These are phyloP conservation scores for Cladopsammia gracilis DNA, from an alignment of 64 coral and sea anemone genomes.

Conservation along the genomic window DNA sequence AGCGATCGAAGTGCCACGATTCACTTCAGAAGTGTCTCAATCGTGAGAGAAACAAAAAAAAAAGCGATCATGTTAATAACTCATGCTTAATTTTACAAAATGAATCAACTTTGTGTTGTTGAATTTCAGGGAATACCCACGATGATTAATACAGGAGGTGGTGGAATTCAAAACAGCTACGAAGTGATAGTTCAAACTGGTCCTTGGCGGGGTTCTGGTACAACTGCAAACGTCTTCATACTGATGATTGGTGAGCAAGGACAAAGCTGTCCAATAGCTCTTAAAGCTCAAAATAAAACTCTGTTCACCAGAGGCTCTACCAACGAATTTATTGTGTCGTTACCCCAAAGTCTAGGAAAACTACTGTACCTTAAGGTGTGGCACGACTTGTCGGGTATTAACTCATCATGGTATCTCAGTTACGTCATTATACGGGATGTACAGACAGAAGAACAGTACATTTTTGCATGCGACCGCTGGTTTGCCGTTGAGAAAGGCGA, in stretches of 20 bases:
- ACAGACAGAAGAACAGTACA: constrained; percentile 57
- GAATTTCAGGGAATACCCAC: constrained; percentile 52
- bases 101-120: not conserved
- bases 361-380: constrained; percentile 62
- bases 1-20: no score
- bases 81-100: no score
- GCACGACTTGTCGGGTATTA: constrained; percentile 77
- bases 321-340: constrained; percentile 54
- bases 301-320: constrained; percentile 75
- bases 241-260: constrained; percentile 26
- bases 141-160: constrained; percentile 26
- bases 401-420: constrained; percentile 75
- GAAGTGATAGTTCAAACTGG: constrained; percentile 60
- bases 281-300: constrained; percentile 41
- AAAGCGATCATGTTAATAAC: no score
- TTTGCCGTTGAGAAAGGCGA: constrained; percentile 68
- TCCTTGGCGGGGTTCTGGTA: constrained; percentile 32
- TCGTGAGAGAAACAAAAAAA: not conserved
- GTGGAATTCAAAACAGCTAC: not conserved
- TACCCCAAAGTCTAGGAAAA: constrained; percentile 54
- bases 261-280: constrained; percentile 15
- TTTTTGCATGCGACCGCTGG: constrained; percentile 47
- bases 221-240: constrained; percentile 68
- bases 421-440: constrained; percentile 69
- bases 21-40: not conserved